Conservation (phyloP, 1,140 invertebrate genomes). For the Rhysida immarginata region DNA sequence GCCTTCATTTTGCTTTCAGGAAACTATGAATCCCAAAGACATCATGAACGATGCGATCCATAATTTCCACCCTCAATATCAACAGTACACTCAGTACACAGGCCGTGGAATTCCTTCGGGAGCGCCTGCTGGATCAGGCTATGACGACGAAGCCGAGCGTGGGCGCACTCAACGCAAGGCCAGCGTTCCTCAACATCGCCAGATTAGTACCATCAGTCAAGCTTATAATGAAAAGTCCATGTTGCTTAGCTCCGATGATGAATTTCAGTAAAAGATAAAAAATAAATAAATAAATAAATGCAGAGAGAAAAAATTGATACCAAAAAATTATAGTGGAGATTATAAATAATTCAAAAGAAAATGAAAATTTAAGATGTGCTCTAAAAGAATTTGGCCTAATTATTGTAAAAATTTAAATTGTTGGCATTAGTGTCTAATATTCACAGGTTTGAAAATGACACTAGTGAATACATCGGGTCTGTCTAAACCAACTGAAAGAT, state of each 20-base stretch:
- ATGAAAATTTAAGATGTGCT: no score
- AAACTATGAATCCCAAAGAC: conserved; percentile 99
- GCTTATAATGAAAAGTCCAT: conserved; percentile 91
- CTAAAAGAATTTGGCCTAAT: no score
- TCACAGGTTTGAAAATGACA: no score
- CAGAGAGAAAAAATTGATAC: no score
- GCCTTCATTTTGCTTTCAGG: conserved; percentile 41
- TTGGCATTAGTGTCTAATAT: no score
- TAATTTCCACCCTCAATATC: conserved; percentile 99
- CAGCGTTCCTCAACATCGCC: conserved; percentile 2
- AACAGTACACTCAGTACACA: conserved; percentile 96
- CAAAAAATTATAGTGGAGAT: no score
- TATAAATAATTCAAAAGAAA: no score
- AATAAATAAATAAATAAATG: no score
- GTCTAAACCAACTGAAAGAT: no score
- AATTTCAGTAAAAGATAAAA: conserved; percentile 56
- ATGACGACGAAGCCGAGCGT: conserved; percentile 6
- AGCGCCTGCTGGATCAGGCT: neutral
- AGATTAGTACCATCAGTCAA: conserved; percentile 16
- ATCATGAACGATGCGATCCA: conserved; percentile 99
- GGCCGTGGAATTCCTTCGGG: conserved; percentile 35
- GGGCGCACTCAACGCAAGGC: neutral
- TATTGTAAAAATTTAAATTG: no score
- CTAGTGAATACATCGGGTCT: no score
- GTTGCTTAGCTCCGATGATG: conserved; percentile 88